Base-by-base conservation (phyloP, 2,797 vertebrate genomes). In the Squalus acanthias region DNA sequence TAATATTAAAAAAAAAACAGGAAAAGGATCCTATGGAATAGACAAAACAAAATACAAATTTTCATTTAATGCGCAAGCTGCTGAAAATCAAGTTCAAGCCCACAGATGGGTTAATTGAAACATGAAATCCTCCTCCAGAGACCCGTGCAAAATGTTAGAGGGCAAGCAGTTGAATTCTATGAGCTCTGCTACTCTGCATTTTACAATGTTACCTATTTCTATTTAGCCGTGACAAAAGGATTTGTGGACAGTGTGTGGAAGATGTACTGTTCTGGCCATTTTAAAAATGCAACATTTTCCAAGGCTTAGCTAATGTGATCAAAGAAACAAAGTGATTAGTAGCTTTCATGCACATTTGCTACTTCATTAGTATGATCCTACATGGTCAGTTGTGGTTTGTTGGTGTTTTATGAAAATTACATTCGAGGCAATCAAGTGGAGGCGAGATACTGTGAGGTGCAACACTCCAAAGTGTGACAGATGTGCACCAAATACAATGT, bases 121-220 rank as follows among this genome's bases (percentile, higher is more conserved):
- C n/a, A 82, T 85, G 79, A 85, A 85, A 85, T 46, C 39, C 79
- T 85, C 79, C 15, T 85, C 39, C 79, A 85, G 39, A 22, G 39
- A 46, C 17, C 22, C 1, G n/a, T 46, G 79, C 79, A 46, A 85
- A 85, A 85, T 46, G n/a, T 85, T 85, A 6, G 79, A 46, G 17
- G 39, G 3, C 39, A 85, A 46, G 79, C 15, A 46, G 79, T 85
- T 50, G 39, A 39, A 85, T 46, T 85, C 39, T 46, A 85, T 85
- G 46, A 46, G 39, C 79, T 46, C 39, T 22, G 39, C n/a, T 39
- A 85, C 79, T 85, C 79, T 6, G 39, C 39, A 85, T 85, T 85
- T 85, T 85, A 85, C 79, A 85, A 85, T 85, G 79, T 85, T 85
- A 50, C 79, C 79, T 22, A 50, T 85, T 85, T 85, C 79, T 46